phyloP scores from a whole-genome alignment of 2,797 vertebrate genomes.

The Centropyge bicolor region DNA sequence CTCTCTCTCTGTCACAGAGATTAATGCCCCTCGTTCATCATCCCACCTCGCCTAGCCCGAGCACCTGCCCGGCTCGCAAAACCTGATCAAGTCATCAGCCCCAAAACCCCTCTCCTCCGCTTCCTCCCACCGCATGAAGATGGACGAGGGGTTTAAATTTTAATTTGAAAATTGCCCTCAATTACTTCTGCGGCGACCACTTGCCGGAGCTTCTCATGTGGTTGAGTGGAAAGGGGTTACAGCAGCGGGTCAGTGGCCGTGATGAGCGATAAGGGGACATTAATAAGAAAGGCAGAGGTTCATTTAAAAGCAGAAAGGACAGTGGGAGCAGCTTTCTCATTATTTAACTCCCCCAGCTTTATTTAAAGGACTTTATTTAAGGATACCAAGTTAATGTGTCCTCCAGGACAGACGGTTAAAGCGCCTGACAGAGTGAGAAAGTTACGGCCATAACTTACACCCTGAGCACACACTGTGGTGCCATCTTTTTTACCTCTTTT shows the following conservation, averaged over 20 bases:
- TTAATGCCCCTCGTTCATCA: constrained; percentile 98
- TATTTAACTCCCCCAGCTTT: constrained; percentile 92
- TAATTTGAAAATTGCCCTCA: constrained; percentile 95
- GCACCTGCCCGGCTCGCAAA: constrained; percentile 89
- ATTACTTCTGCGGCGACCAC: constrained; percentile 88
- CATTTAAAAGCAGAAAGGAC: constrained; percentile 92
- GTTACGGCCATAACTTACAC: constrained; percentile 84
- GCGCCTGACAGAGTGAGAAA: constrained; percentile 86
- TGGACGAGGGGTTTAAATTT: constrained; percentile 90
- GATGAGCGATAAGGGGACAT: constrained; percentile 92
- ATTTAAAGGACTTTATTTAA: constrained; percentile 94
- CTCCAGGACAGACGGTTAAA: constrained; percentile 86
- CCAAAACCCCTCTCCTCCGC: constrained; percentile 63
- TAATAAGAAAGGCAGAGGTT: constrained; percentile 94
- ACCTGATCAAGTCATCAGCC: constrained; percentile 93
- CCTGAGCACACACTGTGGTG: constrained; percentile 81
- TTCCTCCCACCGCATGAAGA: constrained; percentile 82
- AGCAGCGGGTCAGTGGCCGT: constrained; percentile 92
- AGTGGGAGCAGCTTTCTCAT: constrained; percentile 85
- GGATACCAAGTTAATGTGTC: constrained; percentile 88
- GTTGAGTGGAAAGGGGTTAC: constrained; percentile 81
- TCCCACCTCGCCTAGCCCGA: constrained; percentile 90
- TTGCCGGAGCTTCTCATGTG: constrained; percentile 84
- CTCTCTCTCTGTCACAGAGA: constrained; percentile 93
- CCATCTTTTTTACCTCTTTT: constrained; percentile 80